phyloP scores from a whole-genome alignment of 2,797 vertebrate genomes.

The Pangasius larnaudii region DNA sequence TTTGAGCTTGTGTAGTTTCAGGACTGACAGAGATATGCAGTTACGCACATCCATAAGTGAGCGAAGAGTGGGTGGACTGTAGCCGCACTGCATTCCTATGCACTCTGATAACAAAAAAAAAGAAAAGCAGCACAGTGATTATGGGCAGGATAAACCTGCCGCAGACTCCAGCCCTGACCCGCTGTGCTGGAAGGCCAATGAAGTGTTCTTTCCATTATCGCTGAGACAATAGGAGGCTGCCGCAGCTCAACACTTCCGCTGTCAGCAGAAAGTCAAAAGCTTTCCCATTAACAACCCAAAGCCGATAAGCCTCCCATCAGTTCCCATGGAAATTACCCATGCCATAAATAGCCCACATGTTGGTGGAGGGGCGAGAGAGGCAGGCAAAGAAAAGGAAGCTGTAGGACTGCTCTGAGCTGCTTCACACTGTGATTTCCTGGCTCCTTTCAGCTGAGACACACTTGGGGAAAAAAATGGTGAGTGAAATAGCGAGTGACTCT shows the following conservation, averaged over 20 bases:
- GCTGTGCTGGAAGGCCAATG: slow-evolving; percentile 27
- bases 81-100: slow-evolving; percentile 30
- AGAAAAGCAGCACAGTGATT: slow-evolving; percentile 38
- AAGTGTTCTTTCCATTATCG: slow-evolving; percentile 50
- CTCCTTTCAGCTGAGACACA: slow-evolving; percentile 25
- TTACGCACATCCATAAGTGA: neutral
- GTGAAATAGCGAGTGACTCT: slow-evolving; percentile 3
- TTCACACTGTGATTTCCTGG: slow-evolving; percentile 21
- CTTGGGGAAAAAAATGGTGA: neutral
- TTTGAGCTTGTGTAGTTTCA: neutral
- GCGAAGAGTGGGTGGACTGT: slow-evolving; percentile 27
- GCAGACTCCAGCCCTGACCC: slow-evolving; percentile 36
- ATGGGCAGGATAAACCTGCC: slow-evolving; percentile 13
- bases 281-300: slow-evolving; percentile 49
- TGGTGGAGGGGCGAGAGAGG: slow-evolving; percentile 7
- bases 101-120: slow-evolving; percentile 18
- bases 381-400: slow-evolving; percentile 7
- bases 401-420: slow-evolving; percentile 6
- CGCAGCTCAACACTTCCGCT: slow-evolving; percentile 48
- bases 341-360: slow-evolving; percentile 49
- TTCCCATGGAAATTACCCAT: slow-evolving; percentile 59
- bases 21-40: slow-evolving; percentile 4
- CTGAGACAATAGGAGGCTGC: slow-evolving; percentile 49
- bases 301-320: slow-evolving; percentile 48
- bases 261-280: slow-evolving; percentile 50